Base-by-base conservation (phyloP, 2,888 invertebrate genomes). In the Cactoblastis cactorum region DNA sequence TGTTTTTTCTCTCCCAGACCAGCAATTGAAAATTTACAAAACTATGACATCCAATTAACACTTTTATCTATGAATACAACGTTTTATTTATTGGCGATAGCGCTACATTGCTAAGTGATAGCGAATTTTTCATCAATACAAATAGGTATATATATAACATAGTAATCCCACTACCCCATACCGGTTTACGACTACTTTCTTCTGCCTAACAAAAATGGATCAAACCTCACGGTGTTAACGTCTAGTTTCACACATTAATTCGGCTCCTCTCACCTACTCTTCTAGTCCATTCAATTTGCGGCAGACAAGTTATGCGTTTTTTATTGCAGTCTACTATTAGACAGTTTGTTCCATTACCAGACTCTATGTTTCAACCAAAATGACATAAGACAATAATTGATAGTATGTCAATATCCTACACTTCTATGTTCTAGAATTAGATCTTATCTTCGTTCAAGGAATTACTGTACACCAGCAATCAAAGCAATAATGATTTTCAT, bases 321-420 rank as follows among this genome's bases (percentile, higher is more conserved):
- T 87, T 86, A 87, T 86, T 85, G 75, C 76, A 68, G 54, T 63
- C 67, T 58, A 71, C 83, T 74, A 86, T 83, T 82, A 83, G 83
- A 80, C 61, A 71, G 80, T 77, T 75, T 66, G 74, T 71, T 74
- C 70, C 68, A 75, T 83, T 77, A 74, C 71, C 65, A 72, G 57
- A 62, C 65, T 71, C 72, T 67, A 69, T 72, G 72, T 67, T 51
- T 48, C 9, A 19, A 22, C 22, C 15, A 22, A 22, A 17, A 11
- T 22, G 18, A 19, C 6, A 22, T 46, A 35, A 35, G 14, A 14
- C 34, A 35, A 9, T 35, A 46, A 43, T 28, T 11, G 43, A 2
- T 28, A 38, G 18, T 18, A 39, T 14, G 43, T 24, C 28, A 28
- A 43, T 43, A 43, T 28, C 28, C 43, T 15, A 11, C 17, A 43